These are phyloP conservation scores for Pristionchus fissidentatus DNA, from an alignment of 2,888 invertebrate genomes.

Conservation along the genomic window DNA sequence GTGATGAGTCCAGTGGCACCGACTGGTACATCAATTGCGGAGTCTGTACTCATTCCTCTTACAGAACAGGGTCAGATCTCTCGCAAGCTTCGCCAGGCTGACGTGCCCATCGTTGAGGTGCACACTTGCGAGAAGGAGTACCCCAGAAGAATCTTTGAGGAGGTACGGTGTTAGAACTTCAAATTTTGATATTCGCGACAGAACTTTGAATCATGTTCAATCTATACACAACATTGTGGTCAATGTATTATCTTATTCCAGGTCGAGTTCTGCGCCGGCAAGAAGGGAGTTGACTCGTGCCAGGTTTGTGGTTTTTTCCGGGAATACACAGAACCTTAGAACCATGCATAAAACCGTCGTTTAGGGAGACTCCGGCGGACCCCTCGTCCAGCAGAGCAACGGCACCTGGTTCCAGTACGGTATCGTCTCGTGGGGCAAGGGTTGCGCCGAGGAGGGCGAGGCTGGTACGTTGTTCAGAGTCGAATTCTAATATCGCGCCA, in stretches of 20 bases:
- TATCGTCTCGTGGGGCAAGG: slow-evolving; percentile 32
- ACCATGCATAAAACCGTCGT: background rate
- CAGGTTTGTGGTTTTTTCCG: slow-evolving; percentile 14
- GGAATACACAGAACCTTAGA: too few relatives aligned
- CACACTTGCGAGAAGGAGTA: slow-evolving; percentile 51
- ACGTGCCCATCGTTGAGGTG: slow-evolving; percentile 53
- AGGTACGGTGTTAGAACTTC: background rate
- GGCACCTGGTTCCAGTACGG: slow-evolving; percentile 48
- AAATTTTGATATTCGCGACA: slow-evolving; percentile 12
- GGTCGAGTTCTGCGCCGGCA: slow-evolving; percentile 61
- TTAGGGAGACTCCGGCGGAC: slow-evolving; percentile 41
- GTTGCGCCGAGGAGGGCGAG: slow-evolving; percentile 4
- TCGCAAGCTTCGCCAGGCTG: slow-evolving; percentile 50
- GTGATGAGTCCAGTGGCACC: background rate
- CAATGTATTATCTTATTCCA: background rate
- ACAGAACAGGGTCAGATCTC: slow-evolving; percentile 20
- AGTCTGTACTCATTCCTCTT: background rate
- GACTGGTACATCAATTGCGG: background rate
- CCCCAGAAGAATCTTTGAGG: slow-evolving; percentile 43
- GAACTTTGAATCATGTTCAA: background rate
- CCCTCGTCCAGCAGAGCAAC: slow-evolving; percentile 19
- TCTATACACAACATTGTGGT: background rate
- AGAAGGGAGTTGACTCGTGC: slow-evolving; percentile 25
- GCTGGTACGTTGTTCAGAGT: too few relatives aligned
- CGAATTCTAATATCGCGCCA: too few relatives aligned